A percentile compares a stretch with the other conserved stretches of the same genome.
Evolutionary conservation across 2,888 invertebrate species (phyloP).

Genomic region (Desoria tigrina): DNA sequence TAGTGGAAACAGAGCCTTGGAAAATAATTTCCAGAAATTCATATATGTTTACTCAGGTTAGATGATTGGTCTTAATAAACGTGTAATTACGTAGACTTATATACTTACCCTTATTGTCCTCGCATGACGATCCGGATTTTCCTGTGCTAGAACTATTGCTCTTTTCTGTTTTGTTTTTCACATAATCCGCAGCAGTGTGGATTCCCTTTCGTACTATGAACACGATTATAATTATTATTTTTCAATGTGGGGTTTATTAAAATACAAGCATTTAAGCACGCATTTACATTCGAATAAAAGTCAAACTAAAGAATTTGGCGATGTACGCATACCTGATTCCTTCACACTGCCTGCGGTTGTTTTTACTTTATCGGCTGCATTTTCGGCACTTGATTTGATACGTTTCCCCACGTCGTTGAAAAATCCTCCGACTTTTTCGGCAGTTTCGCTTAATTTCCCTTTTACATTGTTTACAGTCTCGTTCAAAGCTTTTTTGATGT

Average conservation of each 20-base stretch:
- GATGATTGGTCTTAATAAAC: too few species aligned
- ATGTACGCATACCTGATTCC: slow-evolving; percentile 2
- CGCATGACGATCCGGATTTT: too few species aligned
- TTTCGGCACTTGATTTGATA: slow-evolving; percentile 1
- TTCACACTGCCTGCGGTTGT: neutral
- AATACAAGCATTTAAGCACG: neutral
- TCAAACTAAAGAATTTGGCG: neutral
- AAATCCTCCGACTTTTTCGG: slow-evolving; percentile 15
- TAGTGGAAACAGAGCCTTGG: too few species aligned
- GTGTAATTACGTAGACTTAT: too few species aligned
- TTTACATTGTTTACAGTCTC: neutral
- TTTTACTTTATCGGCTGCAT: neutral
- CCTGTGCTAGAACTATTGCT: neutral
- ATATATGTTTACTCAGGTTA: too few species aligned
- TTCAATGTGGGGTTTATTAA: neutral
- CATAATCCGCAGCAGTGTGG: slow-evolving; percentile 17
- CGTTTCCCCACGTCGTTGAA: slow-evolving; percentile 10
- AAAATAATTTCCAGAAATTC: too few species aligned
- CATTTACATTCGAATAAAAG: too few species aligned
- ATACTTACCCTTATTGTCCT: too few species aligned
- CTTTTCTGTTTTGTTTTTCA: slow-evolving; percentile 25
- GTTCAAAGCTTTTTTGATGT: too few species aligned
- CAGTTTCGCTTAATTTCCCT: neutral
- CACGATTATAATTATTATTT: neutral
- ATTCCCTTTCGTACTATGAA: slow-evolving; percentile 31